Evolutionary conservation across 92 coral and sea anemone genomes (phyloP), one percentile per base, ranked within the genome.

Genomic region (Phenganax marumi): DNA sequence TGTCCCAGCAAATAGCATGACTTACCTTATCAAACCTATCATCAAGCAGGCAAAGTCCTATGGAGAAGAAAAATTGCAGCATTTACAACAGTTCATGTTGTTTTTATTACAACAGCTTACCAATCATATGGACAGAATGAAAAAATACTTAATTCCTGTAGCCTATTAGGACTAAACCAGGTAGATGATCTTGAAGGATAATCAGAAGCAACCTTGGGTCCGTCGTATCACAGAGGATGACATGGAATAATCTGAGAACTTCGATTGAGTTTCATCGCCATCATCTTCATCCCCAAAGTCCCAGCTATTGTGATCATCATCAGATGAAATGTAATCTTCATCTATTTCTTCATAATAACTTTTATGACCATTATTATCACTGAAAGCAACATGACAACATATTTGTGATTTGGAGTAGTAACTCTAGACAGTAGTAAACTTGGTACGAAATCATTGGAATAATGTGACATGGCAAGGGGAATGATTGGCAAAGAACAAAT

Each of bases 171-270:
- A n/a, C n/a, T 33, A 33, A 33, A 33, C 5, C 43, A 33, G 3
- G 43, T 33, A 33, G 43, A 33, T 5, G 43, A 33, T 33, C 43
- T 33, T 33, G 43, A 64, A 64, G 7, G 4, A 64, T 7, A 17
- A 0, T 64, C 11, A 12, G 46, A 12, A 64, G 12, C 76, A 52
- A 86, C 97, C 98, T 89, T 95, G 91, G 84, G 89, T 95, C 68
- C 98, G 85, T 83, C 93, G 90, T 54, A 95, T 82, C 14, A 95
- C 96, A 14, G 98, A 95, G 47, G 98, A 95, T 12, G 96, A 92
- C 97, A 95, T 83, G 21, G 98, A 95, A 81, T 95, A 95, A 80
- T 81, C 91, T 54, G 98, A 92, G 81, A 95, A 92, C 73, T 93
- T 90, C 65, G 98, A 90, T 6, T 93, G 88, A 48, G 93, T 92